Conservation (phyloP, 2,113 vertebrate species). For the Tetraodon nigroviridis region DNA sequence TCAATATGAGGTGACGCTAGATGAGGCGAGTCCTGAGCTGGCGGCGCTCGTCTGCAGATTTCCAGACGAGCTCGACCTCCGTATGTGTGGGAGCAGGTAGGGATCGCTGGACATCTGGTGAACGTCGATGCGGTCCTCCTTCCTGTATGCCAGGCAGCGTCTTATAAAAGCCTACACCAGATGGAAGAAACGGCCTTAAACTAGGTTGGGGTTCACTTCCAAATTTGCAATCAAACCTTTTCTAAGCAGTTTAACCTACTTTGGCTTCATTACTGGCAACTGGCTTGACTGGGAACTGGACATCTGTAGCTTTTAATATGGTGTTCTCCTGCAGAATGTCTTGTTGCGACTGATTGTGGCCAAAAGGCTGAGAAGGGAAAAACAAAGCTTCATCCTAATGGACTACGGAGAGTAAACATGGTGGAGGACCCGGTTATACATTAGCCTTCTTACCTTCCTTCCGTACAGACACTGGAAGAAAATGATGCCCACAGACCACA, state of each 20-base stretch:
- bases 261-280: conserved; percentile 98
- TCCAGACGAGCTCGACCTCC: conserved; percentile 97
- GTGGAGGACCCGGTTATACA: neutral
- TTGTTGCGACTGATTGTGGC: conserved; percentile 99
- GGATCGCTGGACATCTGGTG: conserved; percentile 94
- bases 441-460: conserved; percentile 83
- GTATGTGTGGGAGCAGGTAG: conserved; percentile 97
- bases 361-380: conserved; percentile 84
- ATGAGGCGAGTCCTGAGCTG: conserved; percentile 82
- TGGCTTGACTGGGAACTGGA: conserved; percentile 98
- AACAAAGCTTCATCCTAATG: neutral
- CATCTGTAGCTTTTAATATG: conserved; percentile 98
- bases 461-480: conserved; percentile 99
- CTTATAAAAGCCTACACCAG: conserved; percentile 88
- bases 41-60: conserved; percentile 88
- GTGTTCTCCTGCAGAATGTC: conserved; percentile 99
- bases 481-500: conserved; percentile 98
- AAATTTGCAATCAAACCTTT: neutral
- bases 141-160: conserved; percentile 96
- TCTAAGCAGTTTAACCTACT: conserved; percentile 70
- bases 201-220: too few species aligned
- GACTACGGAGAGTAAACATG: neutral
- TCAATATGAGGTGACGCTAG: conserved; percentile 93
- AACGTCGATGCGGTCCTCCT: conserved; percentile 95
- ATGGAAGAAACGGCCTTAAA: neutral